These are phyloP conservation scores for Araneus ventricosus DNA, from an alignment of 1,140 invertebrate genomes.

Conservation along the genomic window DNA sequence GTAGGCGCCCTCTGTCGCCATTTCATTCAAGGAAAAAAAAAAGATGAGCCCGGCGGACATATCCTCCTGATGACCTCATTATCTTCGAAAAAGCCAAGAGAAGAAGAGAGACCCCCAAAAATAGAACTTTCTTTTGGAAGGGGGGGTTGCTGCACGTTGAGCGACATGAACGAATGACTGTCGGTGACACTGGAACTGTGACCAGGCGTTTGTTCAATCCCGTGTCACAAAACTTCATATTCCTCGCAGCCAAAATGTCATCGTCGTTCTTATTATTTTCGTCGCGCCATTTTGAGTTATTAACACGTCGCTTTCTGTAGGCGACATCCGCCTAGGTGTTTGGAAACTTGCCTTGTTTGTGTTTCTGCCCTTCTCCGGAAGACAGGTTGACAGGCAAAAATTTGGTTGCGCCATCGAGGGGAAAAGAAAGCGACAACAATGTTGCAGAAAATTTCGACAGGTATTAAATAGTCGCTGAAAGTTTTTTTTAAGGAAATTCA, in stretches of 20 bases:
- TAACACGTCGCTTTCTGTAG: neutral
- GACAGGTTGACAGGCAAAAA: conserved; percentile 11
- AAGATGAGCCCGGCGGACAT: conserved; percentile 34
- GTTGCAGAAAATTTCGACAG: neutral
- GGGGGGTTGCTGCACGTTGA: conserved; percentile 8
- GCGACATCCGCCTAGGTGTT: neutral
- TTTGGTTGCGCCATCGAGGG: neutral
- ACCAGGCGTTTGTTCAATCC: conserved; percentile 67
- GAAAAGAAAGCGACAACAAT: neutral
- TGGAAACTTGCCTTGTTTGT: neutral
- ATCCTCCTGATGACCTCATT: conserved; percentile 70
- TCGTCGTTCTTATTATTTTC: conserved; percentile 15
- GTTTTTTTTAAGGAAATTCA: no score
- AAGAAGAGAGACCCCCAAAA: conserved; percentile 39
- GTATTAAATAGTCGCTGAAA: neutral
- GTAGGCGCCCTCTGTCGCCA: conserved; percentile 30
- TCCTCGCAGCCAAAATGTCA: conserved; percentile 1
- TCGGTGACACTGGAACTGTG: conserved; percentile 63
- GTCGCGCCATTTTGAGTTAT: conserved; percentile 16
- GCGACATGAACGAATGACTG: conserved; percentile 64
- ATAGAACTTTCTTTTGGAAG: conserved; percentile 55
- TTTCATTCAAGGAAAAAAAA: conserved; percentile 49
- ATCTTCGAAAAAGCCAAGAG: conserved; percentile 54
- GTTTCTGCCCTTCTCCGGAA: neutral
- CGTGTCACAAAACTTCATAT: conserved; percentile 67